Conservation (phyloP, 2,888 invertebrate genomes). For the Ephialtes manifestator region DNA sequence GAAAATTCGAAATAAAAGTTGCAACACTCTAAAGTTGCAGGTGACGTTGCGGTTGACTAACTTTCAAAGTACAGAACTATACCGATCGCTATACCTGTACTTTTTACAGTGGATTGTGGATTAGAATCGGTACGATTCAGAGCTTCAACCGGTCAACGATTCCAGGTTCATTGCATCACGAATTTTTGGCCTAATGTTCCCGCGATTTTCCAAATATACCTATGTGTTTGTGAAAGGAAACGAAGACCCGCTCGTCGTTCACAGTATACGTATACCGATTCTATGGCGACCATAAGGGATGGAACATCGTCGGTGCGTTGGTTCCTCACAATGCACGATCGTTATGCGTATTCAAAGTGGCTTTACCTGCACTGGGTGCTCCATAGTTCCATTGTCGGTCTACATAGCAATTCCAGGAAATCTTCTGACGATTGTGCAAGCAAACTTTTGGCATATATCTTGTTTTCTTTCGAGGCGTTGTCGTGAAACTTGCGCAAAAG, state of each 20-base stretch:
- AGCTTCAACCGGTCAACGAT: constrained; percentile 25
- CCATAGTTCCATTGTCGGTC: constrained; percentile 79
- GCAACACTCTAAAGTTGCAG: too few relatives aligned
- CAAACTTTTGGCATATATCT: constrained; percentile 47
- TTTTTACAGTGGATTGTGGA: constrained; percentile 36
- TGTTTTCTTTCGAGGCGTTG: constrained; percentile 38
- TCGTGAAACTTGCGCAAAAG: constrained; percentile 34
- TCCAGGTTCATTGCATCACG: constrained; percentile 71
- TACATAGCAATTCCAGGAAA: constrained; percentile 79
- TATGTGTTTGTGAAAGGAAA: constrained; percentile 49
- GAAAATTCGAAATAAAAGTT: too few relatives aligned
- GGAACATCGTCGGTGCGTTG: constrained; percentile 53
- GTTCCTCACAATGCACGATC: constrained; percentile 82
- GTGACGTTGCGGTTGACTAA: too few relatives aligned
- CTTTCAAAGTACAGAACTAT: too few relatives aligned
- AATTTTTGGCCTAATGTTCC: constrained; percentile 77
- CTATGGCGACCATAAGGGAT: constrained; percentile 68
- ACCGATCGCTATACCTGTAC: not conserved
- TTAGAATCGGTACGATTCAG: constrained; percentile 51
- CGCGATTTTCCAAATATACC: constrained; percentile 79
- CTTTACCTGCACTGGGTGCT: constrained; percentile 82
- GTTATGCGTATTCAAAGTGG: constrained; percentile 85
- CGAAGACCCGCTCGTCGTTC: constrained; percentile 44
- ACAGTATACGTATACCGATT: not conserved
- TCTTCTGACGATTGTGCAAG: constrained; percentile 78